phyloP scores from a whole-genome alignment of 2,888 invertebrate species.

The Epinotia ramella region DNA sequence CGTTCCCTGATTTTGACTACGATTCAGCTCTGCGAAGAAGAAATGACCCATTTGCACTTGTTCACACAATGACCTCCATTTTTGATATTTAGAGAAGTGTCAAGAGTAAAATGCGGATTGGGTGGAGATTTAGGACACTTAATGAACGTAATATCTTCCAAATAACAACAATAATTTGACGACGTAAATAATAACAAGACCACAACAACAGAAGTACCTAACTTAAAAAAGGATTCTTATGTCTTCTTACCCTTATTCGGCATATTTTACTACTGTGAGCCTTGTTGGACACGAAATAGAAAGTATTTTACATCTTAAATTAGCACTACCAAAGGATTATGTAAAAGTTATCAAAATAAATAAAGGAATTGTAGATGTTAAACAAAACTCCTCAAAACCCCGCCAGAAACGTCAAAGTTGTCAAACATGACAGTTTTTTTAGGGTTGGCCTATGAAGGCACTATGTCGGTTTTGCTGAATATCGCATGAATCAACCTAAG shows the following conservation, averaged over 20 bases:
- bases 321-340: not conserved
- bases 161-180: slow-evolving; percentile 28
- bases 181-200: not conserved
- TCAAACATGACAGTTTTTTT: slow-evolving; percentile 18
- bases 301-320: slow-evolving; percentile 18
- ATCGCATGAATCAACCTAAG: too few relatives aligned
- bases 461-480: too few relatives aligned
- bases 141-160: not conserved
- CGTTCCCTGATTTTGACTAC: slow-evolving; percentile 19
- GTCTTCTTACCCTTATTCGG: slow-evolving; percentile 60
- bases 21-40: slow-evolving; percentile 48
- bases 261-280: slow-evolving; percentile 50
- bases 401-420: slow-evolving; percentile 32
- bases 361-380: slow-evolving; percentile 29
- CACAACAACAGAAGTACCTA: slow-evolving; percentile 8
- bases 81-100: not conserved
- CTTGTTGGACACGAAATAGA: not conserved
- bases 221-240: not conserved
- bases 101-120: not conserved
- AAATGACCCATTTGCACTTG: slow-evolving; percentile 4
- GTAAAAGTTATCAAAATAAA: slow-evolving; percentile 19
- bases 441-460: not conserved
- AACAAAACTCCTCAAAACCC: slow-evolving; percentile 35
- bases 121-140: not conserved
- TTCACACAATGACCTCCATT: not conserved